phyloP scores from a whole-genome alignment of 2,888 invertebrate species.

The Euclidia mi region DNA sequence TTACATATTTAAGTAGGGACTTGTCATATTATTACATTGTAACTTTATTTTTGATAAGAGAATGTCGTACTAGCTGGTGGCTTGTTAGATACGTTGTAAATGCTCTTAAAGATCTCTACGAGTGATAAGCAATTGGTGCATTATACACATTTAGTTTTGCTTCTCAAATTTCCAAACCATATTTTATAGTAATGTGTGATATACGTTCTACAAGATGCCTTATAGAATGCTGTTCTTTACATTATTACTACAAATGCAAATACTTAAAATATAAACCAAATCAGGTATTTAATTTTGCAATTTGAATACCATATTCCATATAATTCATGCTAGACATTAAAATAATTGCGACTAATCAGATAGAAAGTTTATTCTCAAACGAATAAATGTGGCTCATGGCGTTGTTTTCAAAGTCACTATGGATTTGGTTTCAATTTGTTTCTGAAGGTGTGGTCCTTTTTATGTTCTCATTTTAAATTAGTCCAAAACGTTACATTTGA shows the following conservation, averaged over 20 bases:
- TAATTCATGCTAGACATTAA: no score
- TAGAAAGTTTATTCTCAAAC: no score
- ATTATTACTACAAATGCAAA: no score
- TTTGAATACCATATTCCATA: no score
- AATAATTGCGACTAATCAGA: no score
- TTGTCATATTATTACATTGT: slow-evolving; percentile 22
- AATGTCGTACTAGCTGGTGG: slow-evolving; percentile 12
- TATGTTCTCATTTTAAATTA: slow-evolving; percentile 54
- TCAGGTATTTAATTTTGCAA: no score
- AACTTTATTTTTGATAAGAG: slow-evolving; percentile 32
- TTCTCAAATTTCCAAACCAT: background rate
- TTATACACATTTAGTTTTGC: background rate
- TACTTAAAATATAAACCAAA: no score
- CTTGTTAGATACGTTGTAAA: slow-evolving; percentile 14
- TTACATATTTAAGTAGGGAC: slow-evolving; percentile 42
- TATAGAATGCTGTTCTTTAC: no score
- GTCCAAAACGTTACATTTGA: slow-evolving; percentile 56
- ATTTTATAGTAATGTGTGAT: background rate
- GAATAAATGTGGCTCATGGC: no score
- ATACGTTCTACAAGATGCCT: background rate
- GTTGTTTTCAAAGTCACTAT: no score
- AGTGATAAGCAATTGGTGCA: background rate
- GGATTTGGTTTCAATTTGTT: slow-evolving; percentile 8
- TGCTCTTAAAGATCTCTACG: slow-evolving; percentile 2
- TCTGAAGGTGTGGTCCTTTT: slow-evolving; percentile 63